Evolutionary conservation across 2,797 vertebrate species (phyloP), one percentile per base, ranked within the genome.

Genomic region (Orestias chungarensis): DNA sequence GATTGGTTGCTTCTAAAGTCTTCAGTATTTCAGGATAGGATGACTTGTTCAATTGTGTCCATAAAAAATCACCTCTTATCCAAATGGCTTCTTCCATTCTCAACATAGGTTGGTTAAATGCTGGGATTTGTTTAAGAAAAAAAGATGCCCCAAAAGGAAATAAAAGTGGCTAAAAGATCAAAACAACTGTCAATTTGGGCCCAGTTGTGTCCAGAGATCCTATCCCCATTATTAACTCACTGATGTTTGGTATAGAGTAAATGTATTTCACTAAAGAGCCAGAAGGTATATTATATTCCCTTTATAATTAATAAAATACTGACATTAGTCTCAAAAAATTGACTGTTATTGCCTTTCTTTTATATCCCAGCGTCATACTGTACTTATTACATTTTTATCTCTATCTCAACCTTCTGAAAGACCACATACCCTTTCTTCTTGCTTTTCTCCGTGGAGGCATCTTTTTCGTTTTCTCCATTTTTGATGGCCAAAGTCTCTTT

Each of bases 401-500:
- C 40, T 61, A 33, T 17, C 18, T 66, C 2, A 33, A 5, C 50
- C 35, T 17, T 20, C 29, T 43, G 8, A 70, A 50, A 14, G 20
- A 33, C 35, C 44, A 23, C 49, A 8, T 38, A 89, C 96, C 96
- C 96, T 90, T 93, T 95, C 87, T 97, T 97, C 81, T 97, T 98
- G 94, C 95, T 96, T 92, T 98, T 98, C 92, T 98, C 97, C 0
- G 97, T 96, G 23, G 95, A 94, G 1, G 95, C 91, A 20, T 98
- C 97, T 79, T 98, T 98, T 85, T 98, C 97, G 0, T 97, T 97
- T 86, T 98, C 97, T 0, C 89, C 92, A 61, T 94, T 94, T 73
- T 94, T 95, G 0, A 71, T 82, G 17, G 94, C 93, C 2, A 90
- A 87, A 43, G 73, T 73, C 70, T 91, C 93, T 90, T 93, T 94